Evolutionary conservation across 2,888 invertebrate species (phyloP).

Genomic region (Thysanoteuthis rhombus): DNA sequence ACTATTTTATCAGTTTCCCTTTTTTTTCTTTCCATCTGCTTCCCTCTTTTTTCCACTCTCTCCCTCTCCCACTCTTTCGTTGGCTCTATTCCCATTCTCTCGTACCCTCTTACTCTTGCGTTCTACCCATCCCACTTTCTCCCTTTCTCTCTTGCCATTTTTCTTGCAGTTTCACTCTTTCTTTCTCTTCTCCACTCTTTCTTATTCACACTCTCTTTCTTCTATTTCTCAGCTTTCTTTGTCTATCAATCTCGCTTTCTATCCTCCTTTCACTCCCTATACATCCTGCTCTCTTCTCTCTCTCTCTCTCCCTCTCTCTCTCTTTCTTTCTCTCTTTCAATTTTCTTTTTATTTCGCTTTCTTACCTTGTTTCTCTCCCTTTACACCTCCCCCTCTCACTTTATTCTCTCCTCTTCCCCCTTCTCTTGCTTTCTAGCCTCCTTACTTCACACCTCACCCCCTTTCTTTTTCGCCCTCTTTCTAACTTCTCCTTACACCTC

Average conservation of each 20-base stretch:
- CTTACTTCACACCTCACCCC: neutral
- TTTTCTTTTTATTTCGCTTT: too few species aligned
- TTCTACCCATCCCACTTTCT: neutral
- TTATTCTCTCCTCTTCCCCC: neutral
- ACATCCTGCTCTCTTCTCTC: neutral
- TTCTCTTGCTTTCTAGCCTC: neutral
- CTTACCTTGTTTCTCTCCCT: neutral
- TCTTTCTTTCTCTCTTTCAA: too few species aligned
- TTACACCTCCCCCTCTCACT: neutral
- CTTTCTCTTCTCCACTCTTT: neutral
- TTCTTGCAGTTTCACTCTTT: neutral
- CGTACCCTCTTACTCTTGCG: neutral
- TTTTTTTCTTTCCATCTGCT: too few species aligned
- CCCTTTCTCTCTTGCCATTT: neutral
- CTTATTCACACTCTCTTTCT: neutral
- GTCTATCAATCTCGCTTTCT: neutral
- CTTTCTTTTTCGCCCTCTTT: neutral
- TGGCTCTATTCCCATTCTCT: neutral
- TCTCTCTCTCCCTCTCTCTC: neutral
- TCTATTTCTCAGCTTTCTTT: too few species aligned
- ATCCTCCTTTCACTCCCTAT: neutral
- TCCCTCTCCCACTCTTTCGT: too few species aligned
- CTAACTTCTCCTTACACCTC: neutral
- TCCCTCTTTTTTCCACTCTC: too few species aligned
- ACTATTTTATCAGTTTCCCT: too few species aligned